These are phyloP conservation scores for Pomatorhinus ruficollis DNA, from an alignment of 2,113 vertebrate genomes.

Conservation along the genomic window DNA sequence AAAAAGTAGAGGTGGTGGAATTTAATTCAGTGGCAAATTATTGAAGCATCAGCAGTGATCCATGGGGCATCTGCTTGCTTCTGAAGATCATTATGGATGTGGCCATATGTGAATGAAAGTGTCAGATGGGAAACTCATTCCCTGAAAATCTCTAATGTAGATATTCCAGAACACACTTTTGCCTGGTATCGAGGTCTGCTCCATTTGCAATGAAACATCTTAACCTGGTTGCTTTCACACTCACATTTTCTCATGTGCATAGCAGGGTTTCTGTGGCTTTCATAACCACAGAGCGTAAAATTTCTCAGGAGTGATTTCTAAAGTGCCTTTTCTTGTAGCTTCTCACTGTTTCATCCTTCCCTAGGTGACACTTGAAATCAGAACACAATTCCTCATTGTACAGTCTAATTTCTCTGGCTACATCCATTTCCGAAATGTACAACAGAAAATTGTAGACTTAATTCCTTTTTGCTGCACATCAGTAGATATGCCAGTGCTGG, in stretches of 20 bases:
- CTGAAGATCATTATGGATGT: background rate
- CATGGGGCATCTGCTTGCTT: background rate
- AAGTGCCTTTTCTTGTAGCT: background rate
- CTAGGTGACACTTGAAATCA: slow-evolving; percentile 1
- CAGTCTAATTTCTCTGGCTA: background rate
- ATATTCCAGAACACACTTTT: background rate
- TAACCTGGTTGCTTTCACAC: background rate
- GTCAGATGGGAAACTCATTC: background rate
- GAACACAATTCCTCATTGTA: background rate
- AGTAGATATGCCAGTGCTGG: background rate
- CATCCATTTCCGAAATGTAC: background rate
- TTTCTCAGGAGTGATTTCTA: slow-evolving; percentile 7
- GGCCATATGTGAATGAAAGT: background rate
- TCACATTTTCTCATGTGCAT: background rate
- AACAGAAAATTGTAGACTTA: background rate
- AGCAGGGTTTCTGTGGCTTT: background rate
- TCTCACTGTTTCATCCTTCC: background rate
- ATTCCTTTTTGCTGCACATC: background rate
- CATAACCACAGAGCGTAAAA: background rate
- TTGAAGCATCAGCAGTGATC: slow-evolving; percentile 11
- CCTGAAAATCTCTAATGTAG: background rate
- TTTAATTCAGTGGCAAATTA: slow-evolving; percentile 35
- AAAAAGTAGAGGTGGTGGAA: background rate
- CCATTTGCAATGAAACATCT: background rate
- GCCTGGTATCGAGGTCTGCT: background rate